Conservation (phyloP, 2,113 vertebrate genomes). For the Jacana jacana region DNA sequence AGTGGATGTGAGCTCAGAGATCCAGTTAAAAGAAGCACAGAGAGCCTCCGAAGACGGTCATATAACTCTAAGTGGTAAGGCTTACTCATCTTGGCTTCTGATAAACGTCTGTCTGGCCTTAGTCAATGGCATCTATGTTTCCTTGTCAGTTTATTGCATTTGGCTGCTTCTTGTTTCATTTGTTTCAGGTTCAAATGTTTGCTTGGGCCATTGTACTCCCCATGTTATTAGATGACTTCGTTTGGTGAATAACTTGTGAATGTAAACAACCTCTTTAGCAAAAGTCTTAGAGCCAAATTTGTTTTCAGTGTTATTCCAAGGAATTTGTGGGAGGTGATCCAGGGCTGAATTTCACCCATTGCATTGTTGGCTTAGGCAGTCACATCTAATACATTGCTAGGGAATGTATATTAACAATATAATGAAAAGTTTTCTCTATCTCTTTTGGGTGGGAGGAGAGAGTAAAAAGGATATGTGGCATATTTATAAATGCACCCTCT, state of each 20-base stretch:
- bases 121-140: not conserved
- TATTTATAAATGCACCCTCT: not conserved
- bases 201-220: not conserved
- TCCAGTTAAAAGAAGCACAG: constrained; percentile 75
- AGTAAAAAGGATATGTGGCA: not conserved
- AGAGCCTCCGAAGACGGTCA: constrained; percentile 60
- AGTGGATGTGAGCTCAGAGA: constrained; percentile 84
- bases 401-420: not conserved
- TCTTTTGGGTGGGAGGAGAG: not conserved
- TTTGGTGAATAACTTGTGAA: not conserved
- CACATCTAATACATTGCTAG: not conserved
- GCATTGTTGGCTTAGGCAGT: constrained; percentile 3
- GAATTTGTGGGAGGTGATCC: not conserved
- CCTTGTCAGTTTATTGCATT: constrained; percentile 16
- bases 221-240: not conserved
- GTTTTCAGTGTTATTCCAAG: not conserved
- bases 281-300: not conserved
- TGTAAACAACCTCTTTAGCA: not conserved
- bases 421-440: not conserved
- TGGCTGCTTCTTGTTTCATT: not conserved
- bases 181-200: not conserved
- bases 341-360: not conserved
- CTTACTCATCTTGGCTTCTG: constrained; percentile 29
- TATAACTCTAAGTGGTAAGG: constrained; percentile 82
- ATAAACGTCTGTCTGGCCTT: constrained; percentile 12